Base-by-base conservation (phyloP, 2,113 vertebrate species). In the Actenoides lindsayi region DNA sequence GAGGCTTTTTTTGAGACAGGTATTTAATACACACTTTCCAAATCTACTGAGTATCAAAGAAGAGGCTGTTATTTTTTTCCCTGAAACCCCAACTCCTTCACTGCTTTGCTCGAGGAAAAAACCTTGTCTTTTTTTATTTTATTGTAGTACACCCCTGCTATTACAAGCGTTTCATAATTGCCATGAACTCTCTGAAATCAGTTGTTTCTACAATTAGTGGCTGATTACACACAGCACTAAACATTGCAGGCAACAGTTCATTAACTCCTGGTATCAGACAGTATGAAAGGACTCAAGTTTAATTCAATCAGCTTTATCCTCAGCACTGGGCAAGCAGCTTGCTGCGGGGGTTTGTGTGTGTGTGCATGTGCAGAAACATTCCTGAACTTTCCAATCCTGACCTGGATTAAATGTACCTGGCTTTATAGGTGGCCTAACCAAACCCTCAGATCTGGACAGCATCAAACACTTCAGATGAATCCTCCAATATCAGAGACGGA, bases 151-250 rank as follows among this genome's bases (percentile, higher is more conserved):
- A n/a, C 68, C 59, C 57, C 54, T 41, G 12, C 83, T 39, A 59
- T 94, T 91, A 83, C 39, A 7, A 96, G 96, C 0, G 0, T 83
- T 87, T 97, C 86, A 50, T 95, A 96, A 98, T 96, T 95, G 92
- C 97, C 54, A 42, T 1, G 0, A 89, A 96, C 84, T 89, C 96
- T 89, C 96, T 54, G 73, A 97, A 97, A 98, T 96, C 96, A 75
- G 97, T 97, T 97, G 96, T 97, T 98, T 97, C 97, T 96, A 90
- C 97, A 97, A 96, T 96, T 97, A 97, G 97, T 89, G 94, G 95
- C 97, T 96, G 97, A 98, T 98, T 97, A 98, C 90, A 97, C 92
- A 97, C 91, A 62, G 96, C 94, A 94, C 96, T 97, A 96, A 96
- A 88, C 96, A 95, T 71, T 63, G 83, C 92, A 59, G 5, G 85